Percentiles rank a stretch among this genome's conserved stretches.
Conservation (phyloP, 2,113 vertebrate species). For the Glaucidium brasilianum region DNA sequence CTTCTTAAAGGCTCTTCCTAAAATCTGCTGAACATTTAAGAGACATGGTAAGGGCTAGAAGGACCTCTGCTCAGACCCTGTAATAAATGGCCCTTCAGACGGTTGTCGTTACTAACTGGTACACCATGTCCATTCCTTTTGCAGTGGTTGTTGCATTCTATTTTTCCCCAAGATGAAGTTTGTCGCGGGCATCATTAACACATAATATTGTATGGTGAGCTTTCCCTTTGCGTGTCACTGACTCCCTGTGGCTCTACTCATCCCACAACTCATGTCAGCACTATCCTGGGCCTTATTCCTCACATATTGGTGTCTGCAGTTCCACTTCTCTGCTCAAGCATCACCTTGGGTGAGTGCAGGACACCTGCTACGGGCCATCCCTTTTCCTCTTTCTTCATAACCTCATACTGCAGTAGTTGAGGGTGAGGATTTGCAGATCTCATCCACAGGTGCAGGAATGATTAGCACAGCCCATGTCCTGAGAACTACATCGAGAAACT, state of each 20-base stretch:
- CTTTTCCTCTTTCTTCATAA: not conserved
- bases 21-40: not conserved
- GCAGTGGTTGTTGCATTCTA: not conserved
- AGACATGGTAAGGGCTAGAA: not conserved
- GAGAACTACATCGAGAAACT: not conserved
- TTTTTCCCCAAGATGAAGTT: not conserved
- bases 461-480: not conserved
- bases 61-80: not conserved
- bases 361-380: not conserved
- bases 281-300: not conserved
- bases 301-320: not conserved
- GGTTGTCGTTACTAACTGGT: not conserved
- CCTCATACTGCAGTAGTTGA: not conserved
- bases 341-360: not conserved
- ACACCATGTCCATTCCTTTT: not conserved
- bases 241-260: not conserved
- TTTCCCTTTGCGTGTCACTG: not conserved
- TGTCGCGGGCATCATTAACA: not conserved
- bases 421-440: not conserved
- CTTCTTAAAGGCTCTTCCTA: not conserved
- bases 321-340: not conserved
- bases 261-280: not conserved
- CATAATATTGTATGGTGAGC: not conserved
- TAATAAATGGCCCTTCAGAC: not conserved
- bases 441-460: not conserved